A percentile compares a stretch with the other conserved stretches of the same genome.
These are phyloP conservation scores for Parauchenoglanis punctatus DNA, from an alignment of 2,797 vertebrate species.

Conservation along the genomic window DNA sequence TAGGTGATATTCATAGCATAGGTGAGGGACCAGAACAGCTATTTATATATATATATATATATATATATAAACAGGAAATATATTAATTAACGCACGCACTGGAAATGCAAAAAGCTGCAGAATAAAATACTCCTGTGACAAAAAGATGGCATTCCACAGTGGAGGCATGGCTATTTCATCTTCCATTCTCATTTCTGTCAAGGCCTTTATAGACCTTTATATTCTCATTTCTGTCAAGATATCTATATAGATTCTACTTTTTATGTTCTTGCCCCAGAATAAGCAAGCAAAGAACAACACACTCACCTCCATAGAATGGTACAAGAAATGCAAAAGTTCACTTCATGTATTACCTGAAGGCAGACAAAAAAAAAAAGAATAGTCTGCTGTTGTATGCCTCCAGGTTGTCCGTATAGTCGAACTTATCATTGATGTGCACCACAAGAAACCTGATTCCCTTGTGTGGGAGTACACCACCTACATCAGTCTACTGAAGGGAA, in stretches of 20 bases:
- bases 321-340: background rate
- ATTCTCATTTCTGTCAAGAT: no score
- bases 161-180: background rate
- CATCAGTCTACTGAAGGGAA: background rate
- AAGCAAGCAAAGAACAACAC: background rate
- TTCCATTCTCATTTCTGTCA: background rate
- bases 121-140: background rate
- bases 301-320: background rate
- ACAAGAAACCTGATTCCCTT: background rate
- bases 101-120: background rate
- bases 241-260: background rate
- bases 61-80: background rate
- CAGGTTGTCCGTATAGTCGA: background rate
- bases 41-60: no score
- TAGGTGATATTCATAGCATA: background rate
- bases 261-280: background rate
- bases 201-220: background rate
- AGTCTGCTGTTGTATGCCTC: background rate
- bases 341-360: background rate
- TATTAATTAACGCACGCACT: background rate
- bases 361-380: background rate
- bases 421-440: background rate
- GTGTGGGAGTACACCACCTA: background rate
- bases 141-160: background rate
- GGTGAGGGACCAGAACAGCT: background rate